These are phyloP conservation scores for Eupithecia subfuscata DNA, from an alignment of 2,888 invertebrate species.

Conservation along the genomic window DNA sequence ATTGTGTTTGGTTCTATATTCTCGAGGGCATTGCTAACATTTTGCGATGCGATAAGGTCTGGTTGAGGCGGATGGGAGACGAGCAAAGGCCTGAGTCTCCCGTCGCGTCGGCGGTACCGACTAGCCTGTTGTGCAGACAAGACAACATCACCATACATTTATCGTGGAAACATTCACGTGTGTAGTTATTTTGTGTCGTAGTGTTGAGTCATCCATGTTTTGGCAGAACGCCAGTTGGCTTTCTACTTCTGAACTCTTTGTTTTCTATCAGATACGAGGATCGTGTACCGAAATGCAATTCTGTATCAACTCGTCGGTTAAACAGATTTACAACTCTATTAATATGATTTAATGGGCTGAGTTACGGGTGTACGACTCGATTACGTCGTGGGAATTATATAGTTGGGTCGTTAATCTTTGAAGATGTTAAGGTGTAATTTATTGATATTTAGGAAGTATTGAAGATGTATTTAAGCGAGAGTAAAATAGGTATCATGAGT, in stretches of 20 bases:
- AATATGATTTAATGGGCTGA: constrained; percentile 31
- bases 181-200: constrained; percentile 56
- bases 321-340: constrained; percentile 33
- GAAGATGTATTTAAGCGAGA: constrained; percentile 9
- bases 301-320: constrained; percentile 26
- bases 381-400: constrained; percentile 21
- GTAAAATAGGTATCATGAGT: neutral
- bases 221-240: constrained; percentile 69
- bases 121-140: constrained; percentile 79
- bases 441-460: constrained; percentile 9
- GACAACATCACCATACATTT: constrained; percentile 45
- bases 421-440: constrained; percentile 20
- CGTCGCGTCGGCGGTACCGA: constrained; percentile 77
- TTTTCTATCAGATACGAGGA: constrained; percentile 46
- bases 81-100: constrained; percentile 68
- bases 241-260: constrained; percentile 66
- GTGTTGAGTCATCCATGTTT: constrained; percentile 61
- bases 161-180: constrained; percentile 42
- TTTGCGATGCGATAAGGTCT: constrained; percentile 61
- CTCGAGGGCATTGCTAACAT: constrained; percentile 51
- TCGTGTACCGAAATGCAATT: constrained; percentile 25
- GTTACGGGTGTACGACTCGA: constrained; percentile 26
- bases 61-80: constrained; percentile 62
- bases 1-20: constrained; percentile 64
- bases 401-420: constrained; percentile 23